These are phyloP conservation scores for Melierax canorus DNA, from an alignment of 2,113 vertebrate species.

Conservation along the genomic window DNA sequence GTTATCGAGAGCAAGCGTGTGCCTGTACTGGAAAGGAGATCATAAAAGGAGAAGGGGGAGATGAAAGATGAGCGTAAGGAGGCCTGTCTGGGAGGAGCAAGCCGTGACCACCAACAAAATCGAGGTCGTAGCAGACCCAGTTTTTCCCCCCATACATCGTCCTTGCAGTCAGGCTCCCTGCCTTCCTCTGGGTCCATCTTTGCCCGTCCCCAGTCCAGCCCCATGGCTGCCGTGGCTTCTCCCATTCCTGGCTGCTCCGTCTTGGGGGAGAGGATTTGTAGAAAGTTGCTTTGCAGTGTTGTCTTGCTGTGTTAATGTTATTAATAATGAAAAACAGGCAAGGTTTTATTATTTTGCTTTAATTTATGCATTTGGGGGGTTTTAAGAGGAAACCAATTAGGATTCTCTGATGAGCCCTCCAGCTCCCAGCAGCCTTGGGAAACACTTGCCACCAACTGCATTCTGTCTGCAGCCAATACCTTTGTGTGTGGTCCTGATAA, in stretches of 20 bases:
- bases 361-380: conserved; percentile 26
- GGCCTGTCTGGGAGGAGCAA: not conserved
- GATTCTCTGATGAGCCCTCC: conserved; percentile 48
- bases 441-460: not conserved
- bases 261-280: not conserved
- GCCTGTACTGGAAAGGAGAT: not conserved
- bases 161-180: not conserved
- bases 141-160: not conserved
- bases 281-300: not conserved
- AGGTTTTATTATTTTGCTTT: conserved; percentile 4
- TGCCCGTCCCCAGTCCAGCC: not conserved
- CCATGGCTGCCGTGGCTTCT: accelerated
- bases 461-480: not conserved
- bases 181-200: not conserved
- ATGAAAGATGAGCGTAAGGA: not conserved
- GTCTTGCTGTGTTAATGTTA: not conserved
- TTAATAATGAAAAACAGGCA: not conserved
- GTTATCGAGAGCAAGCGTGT: not conserved
- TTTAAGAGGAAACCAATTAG: conserved; percentile 52
- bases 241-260: not conserved
- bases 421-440: not conserved
- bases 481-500: conserved; percentile 47
- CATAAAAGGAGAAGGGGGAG: not conserved
- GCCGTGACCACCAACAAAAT: not conserved
- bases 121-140: not conserved